Base-by-base conservation (phyloP, 2,888 invertebrate genomes). In the Dynastes maya region DNA sequence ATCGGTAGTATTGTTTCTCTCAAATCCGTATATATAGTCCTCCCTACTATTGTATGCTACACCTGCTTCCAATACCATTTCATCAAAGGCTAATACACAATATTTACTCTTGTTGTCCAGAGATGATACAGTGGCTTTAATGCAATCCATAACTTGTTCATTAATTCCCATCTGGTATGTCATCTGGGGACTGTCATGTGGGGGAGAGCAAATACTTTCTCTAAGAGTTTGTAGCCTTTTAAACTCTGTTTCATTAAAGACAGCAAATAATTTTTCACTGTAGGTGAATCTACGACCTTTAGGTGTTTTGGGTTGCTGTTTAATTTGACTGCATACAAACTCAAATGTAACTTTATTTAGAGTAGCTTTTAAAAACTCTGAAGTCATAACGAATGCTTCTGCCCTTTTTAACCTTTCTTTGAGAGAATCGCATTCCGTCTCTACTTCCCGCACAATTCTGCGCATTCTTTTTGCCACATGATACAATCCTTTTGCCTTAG, bases 391-490 rank as follows among this genome's bases (percentile, higher is more conserved):
- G 22, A 22, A 22, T 22, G 22, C 22, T 22, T 22, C 22, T 22
- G 22, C 22, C 22, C 22, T 22, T 22, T 22, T 22, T 22, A 22
- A 22, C 22, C 22, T 22, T 22, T 22, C 22, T 22, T 22, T 22
- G 22, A 22, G 22, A 22, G 22, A 22, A 22, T 22, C 22, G 22
- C 22, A 22, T 22, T 22, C 22, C 22, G 22, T 22, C 22, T 67
- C 67, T 45, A 65, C 65, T 45, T 65, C 65, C 16, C 65, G 65
- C n/a, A 45, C 65, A 40, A 65, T 65, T 40, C 40, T 65, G 22
- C 65, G 65, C 37, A 65, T 65, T 65, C 40, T 65, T 40, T 65
- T 65, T 45, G 65, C 65, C 65, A 65, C 65, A 16, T 65, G 8
- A 65, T 65, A 65, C 16, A 65, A 16, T 16, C 40, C n/a, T 45